Evolutionary conservation across 2,113 vertebrate genomes (phyloP).

Genomic region (Propithecus coquereli): DNA sequence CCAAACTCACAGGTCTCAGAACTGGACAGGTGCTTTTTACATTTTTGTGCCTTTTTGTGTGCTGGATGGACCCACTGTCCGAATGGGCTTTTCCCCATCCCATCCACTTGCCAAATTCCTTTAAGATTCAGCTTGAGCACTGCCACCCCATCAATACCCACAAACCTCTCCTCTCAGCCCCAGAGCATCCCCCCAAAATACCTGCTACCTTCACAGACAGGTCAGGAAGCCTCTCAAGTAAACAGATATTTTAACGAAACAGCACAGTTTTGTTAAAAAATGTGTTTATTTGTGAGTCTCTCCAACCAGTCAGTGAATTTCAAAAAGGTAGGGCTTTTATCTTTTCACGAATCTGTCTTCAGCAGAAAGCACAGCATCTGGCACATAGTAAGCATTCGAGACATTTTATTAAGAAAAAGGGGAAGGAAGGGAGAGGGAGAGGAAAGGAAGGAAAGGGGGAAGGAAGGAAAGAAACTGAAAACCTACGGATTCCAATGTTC

Average conservation of each 20-base stretch:
- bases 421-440: not conserved
- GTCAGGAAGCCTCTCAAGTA: not conserved
- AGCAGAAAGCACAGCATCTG: not conserved
- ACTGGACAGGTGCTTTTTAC: not conserved
- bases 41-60: not conserved
- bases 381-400: not conserved
- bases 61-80: not conserved
- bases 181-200: not conserved
- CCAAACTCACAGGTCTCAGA: not conserved
- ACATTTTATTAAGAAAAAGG: not conserved
- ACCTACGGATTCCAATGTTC: conserved; percentile 99
- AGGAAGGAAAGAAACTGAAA: not conserved
- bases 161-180: not conserved
- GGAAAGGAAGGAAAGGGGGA: not conserved
- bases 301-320: not conserved
- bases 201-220: not conserved
- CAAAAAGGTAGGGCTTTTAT: not conserved
- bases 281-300: not conserved
- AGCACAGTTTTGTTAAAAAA: not conserved
- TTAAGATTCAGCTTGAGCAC: not conserved
- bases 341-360: not conserved
- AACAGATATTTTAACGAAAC: not conserved
- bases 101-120: not conserved
- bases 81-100: not conserved
- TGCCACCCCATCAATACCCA: not conserved